phyloP scores from a whole-genome alignment of 2,888 invertebrate species.

The Mesorhabditis sp. region DNA sequence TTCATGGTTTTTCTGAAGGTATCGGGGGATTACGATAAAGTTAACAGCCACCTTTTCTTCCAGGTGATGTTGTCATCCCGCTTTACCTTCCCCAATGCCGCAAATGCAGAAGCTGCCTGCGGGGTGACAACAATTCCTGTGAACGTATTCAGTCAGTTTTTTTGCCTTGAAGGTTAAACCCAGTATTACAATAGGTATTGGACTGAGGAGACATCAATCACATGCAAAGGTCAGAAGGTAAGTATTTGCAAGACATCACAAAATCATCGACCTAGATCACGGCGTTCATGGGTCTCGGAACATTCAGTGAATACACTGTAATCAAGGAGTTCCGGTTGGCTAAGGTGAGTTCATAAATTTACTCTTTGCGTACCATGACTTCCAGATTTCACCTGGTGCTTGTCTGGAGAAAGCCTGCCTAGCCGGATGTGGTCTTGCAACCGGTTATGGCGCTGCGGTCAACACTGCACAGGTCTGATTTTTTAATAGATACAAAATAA shows the following conservation, averaged over 20 bases:
- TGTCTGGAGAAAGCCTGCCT: not conserved
- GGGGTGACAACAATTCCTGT: not conserved
- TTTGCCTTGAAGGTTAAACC: too few relatives aligned
- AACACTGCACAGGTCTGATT: not conserved
- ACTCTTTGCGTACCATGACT: not conserved
- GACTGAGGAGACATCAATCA: not conserved
- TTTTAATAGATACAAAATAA: not conserved
- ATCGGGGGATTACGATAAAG: not conserved
- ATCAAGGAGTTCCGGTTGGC: not conserved
- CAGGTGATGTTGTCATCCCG: not conserved
- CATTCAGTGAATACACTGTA: conserved; percentile 6
- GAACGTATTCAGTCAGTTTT: too few relatives aligned
- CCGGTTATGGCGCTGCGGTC: not conserved
- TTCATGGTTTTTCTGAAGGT: too few relatives aligned
- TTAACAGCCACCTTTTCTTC: not conserved
- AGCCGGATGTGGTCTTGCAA: not conserved
- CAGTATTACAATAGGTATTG: not conserved
- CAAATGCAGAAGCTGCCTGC: not conserved
- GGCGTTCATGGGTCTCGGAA: not conserved
- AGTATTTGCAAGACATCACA: not conserved
- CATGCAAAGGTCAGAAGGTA: not conserved
- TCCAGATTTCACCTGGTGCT: not conserved
- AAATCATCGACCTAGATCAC: not conserved
- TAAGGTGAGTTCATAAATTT: not conserved
- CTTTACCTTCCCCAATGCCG: not conserved